These are phyloP conservation scores for Dicycla oo DNA, from an alignment of 2,888 invertebrate species.

Conservation along the genomic window DNA sequence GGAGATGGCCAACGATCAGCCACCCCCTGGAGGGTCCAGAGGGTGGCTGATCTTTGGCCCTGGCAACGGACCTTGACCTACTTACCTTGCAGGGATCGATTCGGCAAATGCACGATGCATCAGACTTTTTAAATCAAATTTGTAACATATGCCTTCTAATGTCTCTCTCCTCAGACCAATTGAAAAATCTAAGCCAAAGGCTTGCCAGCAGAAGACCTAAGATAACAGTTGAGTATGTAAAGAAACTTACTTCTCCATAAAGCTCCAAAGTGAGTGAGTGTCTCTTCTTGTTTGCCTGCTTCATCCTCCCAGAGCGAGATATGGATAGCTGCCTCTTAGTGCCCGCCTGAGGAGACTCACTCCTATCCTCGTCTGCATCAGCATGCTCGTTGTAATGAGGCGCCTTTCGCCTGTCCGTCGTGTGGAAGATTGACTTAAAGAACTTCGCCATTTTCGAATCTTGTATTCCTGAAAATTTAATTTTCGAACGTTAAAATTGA, in stretches of 20 bases:
- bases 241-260: constrained; percentile 84
- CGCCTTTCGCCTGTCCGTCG: constrained; percentile 75
- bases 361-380: constrained; percentile 74
- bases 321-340: constrained; percentile 88
- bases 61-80: no score
- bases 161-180: no score
- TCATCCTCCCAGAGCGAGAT: constrained; percentile 91
- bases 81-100: no score
- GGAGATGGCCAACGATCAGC: no score
- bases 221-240: no score
- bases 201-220: no score
- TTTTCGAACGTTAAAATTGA: background rate
- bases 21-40: no score
- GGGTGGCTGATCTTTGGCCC: no score
- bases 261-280: constrained; percentile 88
- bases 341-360: constrained; percentile 74
- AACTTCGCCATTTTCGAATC: constrained; percentile 82
- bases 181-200: no score
- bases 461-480: constrained; percentile 26
- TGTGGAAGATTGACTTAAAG: constrained; percentile 83
- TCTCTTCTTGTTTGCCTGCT: constrained; percentile 89
- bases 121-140: no score
- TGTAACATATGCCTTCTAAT: no score
- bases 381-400: constrained; percentile 64
- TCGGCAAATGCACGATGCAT: no score